These are phyloP conservation scores for Zhuqinia jingwanae DNA, from an alignment of 2,888 invertebrate species.

Conservation along the genomic window DNA sequence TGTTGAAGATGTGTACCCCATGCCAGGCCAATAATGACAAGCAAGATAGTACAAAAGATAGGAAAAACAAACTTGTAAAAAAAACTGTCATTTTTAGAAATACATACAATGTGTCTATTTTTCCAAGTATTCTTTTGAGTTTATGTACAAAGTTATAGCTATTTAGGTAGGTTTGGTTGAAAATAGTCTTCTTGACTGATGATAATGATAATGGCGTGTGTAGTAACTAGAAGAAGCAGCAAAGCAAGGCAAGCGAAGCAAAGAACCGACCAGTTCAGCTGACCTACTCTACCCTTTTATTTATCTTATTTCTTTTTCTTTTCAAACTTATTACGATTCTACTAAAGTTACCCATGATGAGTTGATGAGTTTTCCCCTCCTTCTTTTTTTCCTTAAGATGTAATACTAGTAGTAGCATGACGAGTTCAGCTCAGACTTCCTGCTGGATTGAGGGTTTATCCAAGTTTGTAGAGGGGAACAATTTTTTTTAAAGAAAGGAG, in stretches of 20 bases:
- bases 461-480: neutral
- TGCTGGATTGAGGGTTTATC: neutral
- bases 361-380: neutral
- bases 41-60: neutral
- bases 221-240: neutral
- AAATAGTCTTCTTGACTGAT: neutral
- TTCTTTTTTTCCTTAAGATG: neutral
- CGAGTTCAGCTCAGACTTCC: neutral
- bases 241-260: neutral
- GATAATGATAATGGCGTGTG: slow-evolving; percentile 1
- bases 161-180: neutral
- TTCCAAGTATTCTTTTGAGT: neutral
- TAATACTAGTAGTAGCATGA: neutral
- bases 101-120: neutral
- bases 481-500: neutral
- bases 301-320: slow-evolving; percentile 43
- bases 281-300: slow-evolving; percentile 49
- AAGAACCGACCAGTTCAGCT: neutral
- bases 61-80: neutral
- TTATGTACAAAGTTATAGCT: too few species aligned
- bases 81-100: neutral
- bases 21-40: slow-evolving; percentile 14
- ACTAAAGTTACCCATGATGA: slow-evolving; percentile 41
- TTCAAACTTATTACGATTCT: slow-evolving; percentile 50
- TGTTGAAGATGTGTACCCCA: neutral